These are phyloP conservation scores for Dipus sagitta DNA, from an alignment of 2,797 vertebrate species.

Conservation along the genomic window DNA sequence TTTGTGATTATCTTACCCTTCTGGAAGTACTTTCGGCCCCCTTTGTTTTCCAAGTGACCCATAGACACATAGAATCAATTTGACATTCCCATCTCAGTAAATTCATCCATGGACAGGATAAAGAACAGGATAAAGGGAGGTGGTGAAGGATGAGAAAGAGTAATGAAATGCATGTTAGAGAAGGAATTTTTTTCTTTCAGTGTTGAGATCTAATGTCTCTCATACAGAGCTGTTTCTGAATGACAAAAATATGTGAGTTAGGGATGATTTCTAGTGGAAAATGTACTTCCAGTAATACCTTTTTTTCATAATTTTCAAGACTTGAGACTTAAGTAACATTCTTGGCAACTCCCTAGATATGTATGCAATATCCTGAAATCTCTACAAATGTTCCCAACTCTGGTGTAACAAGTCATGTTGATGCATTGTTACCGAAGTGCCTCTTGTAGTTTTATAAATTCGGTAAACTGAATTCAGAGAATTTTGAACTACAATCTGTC, in stretches of 20 bases:
- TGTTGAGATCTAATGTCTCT: background rate
- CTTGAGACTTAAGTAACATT: background rate
- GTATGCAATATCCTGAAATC: background rate
- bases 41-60: slow-evolving; percentile 26
- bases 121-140: background rate
- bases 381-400: background rate
- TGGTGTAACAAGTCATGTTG: background rate
- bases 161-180: background rate
- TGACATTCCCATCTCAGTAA: slow-evolving; percentile 13
- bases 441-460: background rate
- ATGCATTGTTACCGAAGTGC: background rate
- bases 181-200: background rate
- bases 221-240: background rate
- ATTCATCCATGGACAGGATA: background rate
- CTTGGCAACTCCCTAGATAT: background rate
- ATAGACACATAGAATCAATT: slow-evolving; percentile 1
- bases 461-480: background rate
- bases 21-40: background rate
- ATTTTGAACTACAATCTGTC: background rate
- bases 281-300: background rate
- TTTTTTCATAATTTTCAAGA: background rate
- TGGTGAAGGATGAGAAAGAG: background rate
- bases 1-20: background rate
- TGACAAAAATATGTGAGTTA: background rate
- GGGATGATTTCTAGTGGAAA: background rate